Evolutionary conservation across 2,113 vertebrate species (phyloP).

Genomic region (Hydrolagus affinis): DNA sequence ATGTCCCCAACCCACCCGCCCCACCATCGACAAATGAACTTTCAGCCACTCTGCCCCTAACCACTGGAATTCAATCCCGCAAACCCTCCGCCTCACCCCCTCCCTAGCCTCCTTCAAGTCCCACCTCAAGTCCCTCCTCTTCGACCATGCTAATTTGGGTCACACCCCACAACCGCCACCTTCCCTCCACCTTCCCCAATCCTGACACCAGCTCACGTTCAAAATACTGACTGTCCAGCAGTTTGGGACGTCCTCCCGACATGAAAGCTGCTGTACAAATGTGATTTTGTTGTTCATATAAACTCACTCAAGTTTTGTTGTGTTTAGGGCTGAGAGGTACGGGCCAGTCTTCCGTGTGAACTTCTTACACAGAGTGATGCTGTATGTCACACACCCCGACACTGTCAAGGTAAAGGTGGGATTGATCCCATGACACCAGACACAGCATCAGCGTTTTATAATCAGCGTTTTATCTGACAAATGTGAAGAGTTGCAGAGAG

Average conservation of each 20-base stretch:
- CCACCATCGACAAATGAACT: no score
- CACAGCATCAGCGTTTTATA: neutral
- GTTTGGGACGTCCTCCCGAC: neutral
- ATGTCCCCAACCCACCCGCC: no score
- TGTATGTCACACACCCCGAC: conserved; percentile 47
- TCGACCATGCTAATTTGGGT: no score
- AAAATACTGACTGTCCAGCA: neutral
- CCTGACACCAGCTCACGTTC: no score
- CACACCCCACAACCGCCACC: no score
- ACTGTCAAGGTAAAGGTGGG: conserved; percentile 51
- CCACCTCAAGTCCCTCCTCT: no score
- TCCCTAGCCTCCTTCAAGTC: no score
- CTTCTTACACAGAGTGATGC: conserved; percentile 34
- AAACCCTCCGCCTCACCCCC: no score
- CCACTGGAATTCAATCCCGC: no score
- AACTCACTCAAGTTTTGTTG: neutral
- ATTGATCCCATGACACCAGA: no score
- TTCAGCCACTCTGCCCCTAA: no score
- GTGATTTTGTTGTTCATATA: neutral
- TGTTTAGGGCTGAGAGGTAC: conserved; percentile 58
- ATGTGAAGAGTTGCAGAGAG: neutral
- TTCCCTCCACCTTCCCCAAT: no score
- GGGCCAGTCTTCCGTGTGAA: conserved; percentile 49
- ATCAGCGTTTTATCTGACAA: neutral
- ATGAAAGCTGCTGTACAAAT: neutral